These are phyloP conservation scores for Plebejus anna DNA, from an alignment of 2,888 invertebrate species.

Conservation along the genomic window DNA sequence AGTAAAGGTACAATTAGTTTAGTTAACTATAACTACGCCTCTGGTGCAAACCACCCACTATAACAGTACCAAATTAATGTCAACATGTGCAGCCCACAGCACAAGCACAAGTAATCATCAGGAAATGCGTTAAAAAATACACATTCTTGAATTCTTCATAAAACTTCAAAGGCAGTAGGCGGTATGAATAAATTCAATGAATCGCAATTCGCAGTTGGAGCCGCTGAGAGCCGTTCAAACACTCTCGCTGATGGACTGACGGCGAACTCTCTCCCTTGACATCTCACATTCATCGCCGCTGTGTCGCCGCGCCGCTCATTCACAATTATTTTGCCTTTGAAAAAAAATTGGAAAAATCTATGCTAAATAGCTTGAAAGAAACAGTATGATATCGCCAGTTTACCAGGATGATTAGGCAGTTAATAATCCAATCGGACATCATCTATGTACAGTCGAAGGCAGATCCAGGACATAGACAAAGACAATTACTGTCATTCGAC, in stretches of 20 bases:
- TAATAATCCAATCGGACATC: background rate
- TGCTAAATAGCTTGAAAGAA: too few relatives aligned
- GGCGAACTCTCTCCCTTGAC: background rate
- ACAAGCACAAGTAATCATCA: too few relatives aligned
- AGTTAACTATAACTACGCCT: too few relatives aligned
- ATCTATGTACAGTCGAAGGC: too few relatives aligned
- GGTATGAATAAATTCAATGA: background rate
- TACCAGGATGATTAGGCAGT: background rate
- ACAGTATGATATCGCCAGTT: too few relatives aligned
- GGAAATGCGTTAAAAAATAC: background rate
- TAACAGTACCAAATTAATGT: too few relatives aligned
- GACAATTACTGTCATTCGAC: too few relatives aligned
- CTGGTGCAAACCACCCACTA: too few relatives aligned
- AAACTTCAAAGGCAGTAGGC: background rate
- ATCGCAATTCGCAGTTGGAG: background rate
- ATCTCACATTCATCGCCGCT: background rate
- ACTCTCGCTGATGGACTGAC: background rate
- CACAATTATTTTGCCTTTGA: background rate
- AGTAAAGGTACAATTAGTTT: too few relatives aligned
- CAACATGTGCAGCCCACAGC: too few relatives aligned
- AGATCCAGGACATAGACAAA: background rate
- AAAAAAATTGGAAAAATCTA: background rate
- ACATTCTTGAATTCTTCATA: background rate
- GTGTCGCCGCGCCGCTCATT: background rate
- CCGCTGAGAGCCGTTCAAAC: background rate